Base-by-base conservation (phyloP, 2,113 vertebrate species). In the Dromas ardeola region DNA sequence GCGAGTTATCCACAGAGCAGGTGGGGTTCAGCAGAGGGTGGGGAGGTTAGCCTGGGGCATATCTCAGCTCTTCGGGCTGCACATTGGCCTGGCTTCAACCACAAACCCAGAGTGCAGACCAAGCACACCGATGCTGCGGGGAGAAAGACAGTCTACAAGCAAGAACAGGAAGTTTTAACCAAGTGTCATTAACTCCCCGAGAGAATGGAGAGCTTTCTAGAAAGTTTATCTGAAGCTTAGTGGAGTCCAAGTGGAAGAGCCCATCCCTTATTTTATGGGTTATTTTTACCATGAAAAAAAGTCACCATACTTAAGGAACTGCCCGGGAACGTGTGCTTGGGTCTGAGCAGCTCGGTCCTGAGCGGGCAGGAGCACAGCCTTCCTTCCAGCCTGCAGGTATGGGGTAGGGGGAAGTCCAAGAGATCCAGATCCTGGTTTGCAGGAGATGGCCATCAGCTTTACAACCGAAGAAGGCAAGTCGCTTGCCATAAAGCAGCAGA, bases 291-390 rank as follows among this genome's bases (percentile, higher is more conserved):
- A 32, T 14, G 8, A 50, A 38, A 58, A 70, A 73, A 56, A 34
- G n/a, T 42, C 72, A 47, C 43, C 29, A 36, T 29, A 7, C 13
- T 45, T 59, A 32, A 50, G 45, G 55, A 78, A 32, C 7, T 43
- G 45, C 19, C 50, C 3, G 1, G 30, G 52, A 82, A 53, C 0
- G 0, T 0, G 10, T 26, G 63, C 38, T 6, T 36, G 21, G 13
- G 53, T 22, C 21, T 47, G 47, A 47, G 45, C 19, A 62, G 47
- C 71, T 78, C 3, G 1, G 7, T 72, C 23, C 32, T 5, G 15
- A n/a, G 63, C 3, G 2, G 32, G 29, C 42, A 73, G 25, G 67
- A 40, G 55, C 26, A n/a, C 20, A 36, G 38, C 25, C 22, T 45
- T 47, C 32, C 40, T 86, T 50, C 26, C 56, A 76, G 34, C 12